These are phyloP conservation scores for Melanophora roralis DNA, from an alignment of 2,888 invertebrate genomes.

Conservation along the genomic window DNA sequence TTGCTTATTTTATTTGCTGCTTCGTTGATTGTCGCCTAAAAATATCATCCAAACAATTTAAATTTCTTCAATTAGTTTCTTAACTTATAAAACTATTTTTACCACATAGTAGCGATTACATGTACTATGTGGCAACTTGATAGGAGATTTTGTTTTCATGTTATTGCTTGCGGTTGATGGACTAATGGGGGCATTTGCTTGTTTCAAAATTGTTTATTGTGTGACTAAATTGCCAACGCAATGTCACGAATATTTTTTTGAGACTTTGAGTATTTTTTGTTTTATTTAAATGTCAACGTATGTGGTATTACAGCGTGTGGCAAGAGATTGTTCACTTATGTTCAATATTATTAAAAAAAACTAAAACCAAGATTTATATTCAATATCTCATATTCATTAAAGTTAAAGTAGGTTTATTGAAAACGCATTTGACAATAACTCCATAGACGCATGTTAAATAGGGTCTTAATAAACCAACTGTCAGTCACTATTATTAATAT, in stretches of 20 bases:
- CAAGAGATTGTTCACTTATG: not conserved
- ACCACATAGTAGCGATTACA: not conserved
- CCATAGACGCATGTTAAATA: too few species aligned
- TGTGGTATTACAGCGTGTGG: not conserved
- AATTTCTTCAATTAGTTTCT: not conserved
- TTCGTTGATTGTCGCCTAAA: not conserved
- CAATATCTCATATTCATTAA: too few species aligned
- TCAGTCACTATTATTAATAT: too few species aligned
- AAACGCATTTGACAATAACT: too few species aligned
- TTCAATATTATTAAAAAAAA: not conserved
- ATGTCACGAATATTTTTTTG: not conserved
- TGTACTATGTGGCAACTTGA: slow-evolving; percentile 39
- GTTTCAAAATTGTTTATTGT: not conserved
- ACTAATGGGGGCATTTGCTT: slow-evolving; percentile 1
- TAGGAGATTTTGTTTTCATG: slow-evolving; percentile 8
- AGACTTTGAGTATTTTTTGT: not conserved
- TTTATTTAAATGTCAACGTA: not conserved
- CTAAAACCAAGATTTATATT: too few species aligned
- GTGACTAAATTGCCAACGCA: slow-evolving; percentile 42
- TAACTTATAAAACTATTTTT: not conserved
- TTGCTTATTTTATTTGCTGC: not conserved
- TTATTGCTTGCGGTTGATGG: slow-evolving; percentile 42
- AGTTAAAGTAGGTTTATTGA: too few species aligned
- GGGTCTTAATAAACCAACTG: too few species aligned
- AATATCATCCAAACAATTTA: not conserved